Conservation (phyloP, 2,888 invertebrate genomes). For the Eurytoma adleriae region DNA sequence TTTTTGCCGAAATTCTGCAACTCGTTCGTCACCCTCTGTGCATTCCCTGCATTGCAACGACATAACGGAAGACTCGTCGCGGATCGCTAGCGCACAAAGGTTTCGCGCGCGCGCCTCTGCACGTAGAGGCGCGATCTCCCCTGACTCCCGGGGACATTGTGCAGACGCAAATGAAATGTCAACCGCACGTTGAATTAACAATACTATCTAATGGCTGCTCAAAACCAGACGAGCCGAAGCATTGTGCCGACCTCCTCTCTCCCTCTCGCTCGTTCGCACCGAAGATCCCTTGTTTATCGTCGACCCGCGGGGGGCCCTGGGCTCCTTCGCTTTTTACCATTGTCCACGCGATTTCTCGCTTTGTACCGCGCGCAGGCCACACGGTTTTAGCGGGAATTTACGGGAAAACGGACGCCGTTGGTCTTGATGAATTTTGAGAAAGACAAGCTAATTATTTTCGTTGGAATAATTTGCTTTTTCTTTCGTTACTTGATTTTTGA, state of each 20-base stretch:
- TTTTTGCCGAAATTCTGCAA: too few species aligned
- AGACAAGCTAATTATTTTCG: too few species aligned
- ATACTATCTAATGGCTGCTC: slow-evolving; percentile 72
- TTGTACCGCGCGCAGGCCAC: background rate
- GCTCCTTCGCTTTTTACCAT: background rate
- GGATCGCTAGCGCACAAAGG: slow-evolving; percentile 1
- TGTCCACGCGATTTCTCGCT: slow-evolving; percentile 31
- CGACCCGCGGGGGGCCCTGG: background rate
- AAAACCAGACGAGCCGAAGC: slow-evolving; percentile 64
- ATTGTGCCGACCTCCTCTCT: slow-evolving; percentile 60
- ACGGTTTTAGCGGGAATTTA: slow-evolving; percentile 23
- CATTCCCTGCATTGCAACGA: background rate
- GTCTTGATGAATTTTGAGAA: background rate
- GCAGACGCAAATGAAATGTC: slow-evolving; percentile 70
- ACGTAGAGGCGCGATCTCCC: background rate
- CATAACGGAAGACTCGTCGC: background rate
- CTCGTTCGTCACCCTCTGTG: too few species aligned
- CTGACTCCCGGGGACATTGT: slow-evolving; percentile 21
- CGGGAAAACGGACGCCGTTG: background rate
- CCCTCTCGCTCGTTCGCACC: background rate
- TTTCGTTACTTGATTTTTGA: too few species aligned
- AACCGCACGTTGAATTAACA: slow-evolving; percentile 72
- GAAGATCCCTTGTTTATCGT: slow-evolving; percentile 47
- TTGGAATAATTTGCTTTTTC: too few species aligned
- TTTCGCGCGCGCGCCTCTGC: background rate